Evolutionary conservation across 2,888 invertebrate species (phyloP).

Genomic region (Diloba caeruleocephala): DNA sequence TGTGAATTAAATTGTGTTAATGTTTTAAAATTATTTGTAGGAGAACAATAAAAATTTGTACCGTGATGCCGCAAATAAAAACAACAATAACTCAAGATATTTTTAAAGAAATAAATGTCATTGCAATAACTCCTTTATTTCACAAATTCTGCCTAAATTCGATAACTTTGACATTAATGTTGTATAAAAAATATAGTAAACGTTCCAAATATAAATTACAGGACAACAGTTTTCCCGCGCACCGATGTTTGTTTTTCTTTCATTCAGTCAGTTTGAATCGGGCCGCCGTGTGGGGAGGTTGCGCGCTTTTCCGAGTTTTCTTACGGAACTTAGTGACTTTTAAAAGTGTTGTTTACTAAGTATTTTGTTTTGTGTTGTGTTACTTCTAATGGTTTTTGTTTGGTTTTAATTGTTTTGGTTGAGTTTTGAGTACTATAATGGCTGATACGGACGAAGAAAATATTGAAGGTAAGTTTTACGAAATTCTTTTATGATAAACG

Average conservation of each 20-base stretch:
- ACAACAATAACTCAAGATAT: too few species aligned
- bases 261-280: slow-evolving; percentile 55
- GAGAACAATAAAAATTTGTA: too few species aligned
- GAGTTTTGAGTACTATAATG: slow-evolving; percentile 60
- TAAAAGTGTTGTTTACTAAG: slow-evolving; percentile 40
- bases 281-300: slow-evolving; percentile 52
- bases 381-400: slow-evolving; percentile 55
- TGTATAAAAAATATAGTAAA: slow-evolving; percentile 7
- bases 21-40: too few species aligned
- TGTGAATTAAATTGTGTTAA: too few species aligned
- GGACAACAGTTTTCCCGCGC: slow-evolving; percentile 47
- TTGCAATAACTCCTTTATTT: not conserved
- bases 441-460: slow-evolving; percentile 73
- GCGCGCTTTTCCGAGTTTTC: slow-evolving; percentile 56
- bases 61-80: too few species aligned
- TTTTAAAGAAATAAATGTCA: too few species aligned
- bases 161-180: slow-evolving; percentile 10
- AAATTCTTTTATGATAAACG: not conserved
- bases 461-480: slow-evolving; percentile 66
- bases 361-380: slow-evolving; percentile 49
- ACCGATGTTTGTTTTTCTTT: slow-evolving; percentile 49
- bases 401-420: slow-evolving; percentile 55
- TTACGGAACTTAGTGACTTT: slow-evolving; percentile 55
- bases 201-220: slow-evolving; percentile 41
- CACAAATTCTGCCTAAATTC: not conserved